Evolutionary conservation across 2,797 vertebrate species (phyloP), one percentile per base, ranked within the genome.

Genomic region (Sebastiscus tertius): DNA sequence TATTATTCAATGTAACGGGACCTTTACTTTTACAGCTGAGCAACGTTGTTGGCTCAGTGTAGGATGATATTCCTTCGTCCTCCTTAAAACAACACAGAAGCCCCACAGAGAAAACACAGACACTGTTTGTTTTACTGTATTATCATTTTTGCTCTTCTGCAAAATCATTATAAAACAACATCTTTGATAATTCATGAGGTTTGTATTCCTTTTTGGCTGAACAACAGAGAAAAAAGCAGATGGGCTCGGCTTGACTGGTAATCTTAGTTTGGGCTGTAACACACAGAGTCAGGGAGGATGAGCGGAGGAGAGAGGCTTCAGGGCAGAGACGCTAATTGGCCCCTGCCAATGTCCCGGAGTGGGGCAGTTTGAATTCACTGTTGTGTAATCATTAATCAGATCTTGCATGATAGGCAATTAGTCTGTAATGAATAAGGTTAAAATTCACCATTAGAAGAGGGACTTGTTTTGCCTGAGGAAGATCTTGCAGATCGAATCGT

Each of bases 1-100:
- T 88, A 93, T 93, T 94, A 94, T 94, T 93, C 77, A 93, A 85
- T 80, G 79, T 84, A 90, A 87, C 59, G 64, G 84, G 86, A 80
- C 65, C 84, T 87, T 86, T 82, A 69, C 83, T 84, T 91, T 87
- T 75, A 64, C 86, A 81, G 83, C 62, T 29, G 69, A 77, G 60
- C n/a, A 39, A 34, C 1, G 27, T 70, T 85, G 77, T 80, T 46
- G 84, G 62, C 79, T 22, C 77, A 33, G 34, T 8, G 84, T 36
- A 54, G 72, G 80, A 72, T 61, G 68, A 88, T 63, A 20, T 75
- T 72, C 68, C 55, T 55, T 75, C 64, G 52, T 79, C 46, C 9
- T 22, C 52, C 36, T 64, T 58, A 26, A 31, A 83, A 72, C n/a
- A 46, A 76, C 83, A 77, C 27, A 77, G 54, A 62, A 42, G 31